Conservation (phyloP, 2,888 invertebrate genomes). For the Monochamus alternatus region DNA sequence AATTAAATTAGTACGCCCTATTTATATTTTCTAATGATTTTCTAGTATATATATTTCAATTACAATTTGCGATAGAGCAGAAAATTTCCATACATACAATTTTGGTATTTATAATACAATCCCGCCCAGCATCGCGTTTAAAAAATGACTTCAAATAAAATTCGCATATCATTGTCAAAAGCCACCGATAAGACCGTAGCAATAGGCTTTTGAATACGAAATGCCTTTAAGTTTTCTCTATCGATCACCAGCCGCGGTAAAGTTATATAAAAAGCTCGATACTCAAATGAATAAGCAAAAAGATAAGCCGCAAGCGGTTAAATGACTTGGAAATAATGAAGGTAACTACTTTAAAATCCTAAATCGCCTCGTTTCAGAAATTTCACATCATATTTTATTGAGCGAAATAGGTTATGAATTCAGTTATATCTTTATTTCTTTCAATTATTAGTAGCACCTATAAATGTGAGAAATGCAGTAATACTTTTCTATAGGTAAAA, state of each 20-base stretch:
- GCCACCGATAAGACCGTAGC: background rate
- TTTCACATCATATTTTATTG: slow-evolving; percentile 12
- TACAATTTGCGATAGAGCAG: background rate
- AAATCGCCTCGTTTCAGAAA: slow-evolving; percentile 1
- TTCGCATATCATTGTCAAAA: background rate
- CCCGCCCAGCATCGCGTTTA: no score
- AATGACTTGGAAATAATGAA: slow-evolving; percentile 8
- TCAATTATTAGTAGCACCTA: background rate
- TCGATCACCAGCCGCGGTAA: background rate
- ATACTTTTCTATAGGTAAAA: no score
- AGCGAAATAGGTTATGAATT: background rate
- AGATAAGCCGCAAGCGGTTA: slow-evolving; percentile 10
- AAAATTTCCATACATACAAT: background rate
- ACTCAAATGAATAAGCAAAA: slow-evolving; percentile 9
- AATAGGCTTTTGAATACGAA: background rate
- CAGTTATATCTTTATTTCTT: background rate
- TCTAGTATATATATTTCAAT: background rate
- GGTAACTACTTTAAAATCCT: slow-evolving; percentile 8
- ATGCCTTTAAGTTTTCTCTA: slow-evolving; percentile 1
- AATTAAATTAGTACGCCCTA: background rate
- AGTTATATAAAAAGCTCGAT: slow-evolving; percentile 8
- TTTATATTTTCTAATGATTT: background rate
- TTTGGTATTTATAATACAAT: background rate
- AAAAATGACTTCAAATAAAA: no score
- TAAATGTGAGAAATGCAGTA: background rate